Base-by-base conservation (phyloP, 2,888 invertebrate species). In the Parnassius orleans region DNA sequence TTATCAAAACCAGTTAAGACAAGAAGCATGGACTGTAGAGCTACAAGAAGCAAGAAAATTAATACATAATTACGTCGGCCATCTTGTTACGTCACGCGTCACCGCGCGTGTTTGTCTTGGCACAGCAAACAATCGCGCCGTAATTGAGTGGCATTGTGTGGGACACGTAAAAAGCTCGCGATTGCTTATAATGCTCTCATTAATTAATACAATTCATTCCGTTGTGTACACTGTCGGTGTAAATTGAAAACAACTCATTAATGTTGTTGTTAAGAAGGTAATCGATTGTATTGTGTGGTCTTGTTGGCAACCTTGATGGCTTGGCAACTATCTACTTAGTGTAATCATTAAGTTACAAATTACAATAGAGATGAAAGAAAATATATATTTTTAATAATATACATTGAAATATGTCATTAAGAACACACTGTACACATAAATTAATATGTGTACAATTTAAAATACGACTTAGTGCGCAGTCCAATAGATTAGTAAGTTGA, bases 111-210 rank as follows among this genome's bases (percentile, higher is more conserved):
- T 53, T n/a, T 24, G 50, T 12, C 48, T 7, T 11, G 52, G 3
- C 14, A 14, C 14, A 33, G 33, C 52, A 52, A 46, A 52, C 51
- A 61, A 61, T 56, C 61, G 14, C n/a, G 14, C 41, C 46, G 51
- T 61, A 61, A 61, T 61, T 61, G 56, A 56, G 61, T 10, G 33
- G 51, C 19, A 61, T 61, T 61, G 61, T 61, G 55, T 41, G 56
- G n/a, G 46, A 56, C 56, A 46, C 15, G 48, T 42, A 55, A 51
- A 33, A 41, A 43, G 51, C 44, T 51, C 41, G 14, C 48, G 14
- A 48, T 12, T 15, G 14, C 44, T 53, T 56, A 33, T 55, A 51
- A 61, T 41, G 24, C 44, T 15, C 50, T 43, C 56, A 12, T 61
- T 55, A 51, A 44, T 56, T 61, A 46, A 61, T 61, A 56, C 61